A percentile compares a stretch with the other conserved stretches of the same genome.
Evolutionary conservation across 2,113 vertebrate genomes (phyloP).

Genomic region (Hippocampus zosterae): DNA sequence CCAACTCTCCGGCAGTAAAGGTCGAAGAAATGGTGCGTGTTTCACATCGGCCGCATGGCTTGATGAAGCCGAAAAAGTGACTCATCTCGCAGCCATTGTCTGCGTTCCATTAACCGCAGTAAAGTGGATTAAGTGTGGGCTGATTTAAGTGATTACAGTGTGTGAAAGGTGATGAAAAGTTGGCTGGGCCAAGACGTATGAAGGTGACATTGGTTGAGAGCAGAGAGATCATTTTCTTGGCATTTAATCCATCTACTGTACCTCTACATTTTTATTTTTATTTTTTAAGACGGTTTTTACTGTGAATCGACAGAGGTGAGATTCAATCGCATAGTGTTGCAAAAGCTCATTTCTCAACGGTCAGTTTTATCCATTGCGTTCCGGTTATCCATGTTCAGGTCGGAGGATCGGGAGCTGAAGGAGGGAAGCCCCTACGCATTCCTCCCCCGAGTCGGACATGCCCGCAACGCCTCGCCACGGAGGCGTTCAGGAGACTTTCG

Average conservation of each 20-base stretch:
- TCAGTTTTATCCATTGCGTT: too few relatives aligned
- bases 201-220: constrained; percentile 54
- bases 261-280: neutral
- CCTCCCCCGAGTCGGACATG: too few relatives aligned
- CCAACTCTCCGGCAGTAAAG: constrained; percentile 24
- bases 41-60: constrained; percentile 59
- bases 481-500: too few relatives aligned
- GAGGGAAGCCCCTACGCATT: too few relatives aligned
- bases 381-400: too few relatives aligned
- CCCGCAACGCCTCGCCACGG: too few relatives aligned
- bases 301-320: neutral
- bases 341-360: neutral
- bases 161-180: constrained; percentile 44
- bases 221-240: constrained; percentile 27
- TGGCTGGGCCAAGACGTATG: constrained; percentile 36
- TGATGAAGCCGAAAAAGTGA: constrained; percentile 52
- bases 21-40: constrained; percentile 22
- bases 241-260: constrained; percentile 21
- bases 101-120: constrained; percentile 52
- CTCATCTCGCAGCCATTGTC: constrained; percentile 50
- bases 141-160: constrained; percentile 50
- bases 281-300: too few relatives aligned
- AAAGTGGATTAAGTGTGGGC: constrained; percentile 55
- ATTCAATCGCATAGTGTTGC: neutral
- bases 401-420: too few relatives aligned